phyloP scores from a whole-genome alignment of 2,113 vertebrate genomes.

The Merops nubicus region DNA sequence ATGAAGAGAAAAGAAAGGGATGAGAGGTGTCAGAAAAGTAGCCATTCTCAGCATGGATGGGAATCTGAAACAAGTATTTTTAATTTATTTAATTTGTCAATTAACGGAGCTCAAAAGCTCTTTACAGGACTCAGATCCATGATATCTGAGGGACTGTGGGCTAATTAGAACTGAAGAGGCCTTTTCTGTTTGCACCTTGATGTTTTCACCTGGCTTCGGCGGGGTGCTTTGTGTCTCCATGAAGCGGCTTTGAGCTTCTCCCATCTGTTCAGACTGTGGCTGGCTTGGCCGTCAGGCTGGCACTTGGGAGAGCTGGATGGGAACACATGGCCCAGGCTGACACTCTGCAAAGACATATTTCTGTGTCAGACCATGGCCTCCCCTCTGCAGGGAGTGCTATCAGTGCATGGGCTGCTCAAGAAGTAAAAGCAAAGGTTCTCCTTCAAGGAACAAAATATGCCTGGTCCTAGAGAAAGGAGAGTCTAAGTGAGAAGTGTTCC shows the following conservation, averaged over 20 bases:
- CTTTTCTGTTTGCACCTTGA: background rate
- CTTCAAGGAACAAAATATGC: background rate
- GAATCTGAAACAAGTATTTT: background rate
- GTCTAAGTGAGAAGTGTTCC: background rate
- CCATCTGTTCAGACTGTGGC: background rate
- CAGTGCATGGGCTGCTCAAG: background rate
- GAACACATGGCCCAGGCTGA: background rate
- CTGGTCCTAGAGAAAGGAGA: background rate
- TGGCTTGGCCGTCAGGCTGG: background rate
- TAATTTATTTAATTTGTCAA: background rate
- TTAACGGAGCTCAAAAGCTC: background rate
- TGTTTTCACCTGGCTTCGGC: background rate
- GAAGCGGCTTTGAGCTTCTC: background rate
- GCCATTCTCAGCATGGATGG: background rate
- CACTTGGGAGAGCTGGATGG: background rate
- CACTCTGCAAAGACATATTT: background rate
- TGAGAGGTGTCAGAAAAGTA: background rate
- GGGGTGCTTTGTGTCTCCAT: background rate
- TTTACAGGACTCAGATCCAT: background rate
- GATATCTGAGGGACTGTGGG: background rate
- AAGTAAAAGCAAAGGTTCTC: background rate
- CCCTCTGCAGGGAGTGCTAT: background rate
- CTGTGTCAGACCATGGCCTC: background rate
- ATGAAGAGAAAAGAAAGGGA: background rate
- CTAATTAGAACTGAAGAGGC: background rate